Percentiles rank a stretch among this genome's conserved stretches.
phyloP scores from a whole-genome alignment of 2,113 vertebrate genomes.

The Sturnus vulgaris region DNA sequence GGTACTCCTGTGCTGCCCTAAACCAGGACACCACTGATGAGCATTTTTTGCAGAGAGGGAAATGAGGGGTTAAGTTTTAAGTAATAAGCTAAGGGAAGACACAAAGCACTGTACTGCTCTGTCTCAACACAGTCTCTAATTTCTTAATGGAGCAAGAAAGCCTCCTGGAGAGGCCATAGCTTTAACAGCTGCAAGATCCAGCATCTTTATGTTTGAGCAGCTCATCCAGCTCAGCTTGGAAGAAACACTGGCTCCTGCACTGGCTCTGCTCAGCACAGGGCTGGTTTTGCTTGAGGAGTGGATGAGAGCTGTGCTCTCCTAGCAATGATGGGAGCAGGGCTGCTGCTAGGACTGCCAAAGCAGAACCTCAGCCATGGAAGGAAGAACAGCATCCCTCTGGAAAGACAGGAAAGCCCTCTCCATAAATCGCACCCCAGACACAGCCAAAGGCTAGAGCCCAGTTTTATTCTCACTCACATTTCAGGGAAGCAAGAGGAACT shows the following conservation, averaged over 20 bases:
- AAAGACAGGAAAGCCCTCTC: neutral
- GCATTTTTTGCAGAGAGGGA: neutral
- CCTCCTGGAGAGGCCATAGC: neutral
- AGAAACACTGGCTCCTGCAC: neutral
- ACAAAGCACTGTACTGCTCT: neutral
- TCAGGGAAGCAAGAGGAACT: neutral
- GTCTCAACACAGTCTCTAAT: neutral
- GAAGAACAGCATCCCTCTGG: neutral
- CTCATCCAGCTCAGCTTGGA: neutral
- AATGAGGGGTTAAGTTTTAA: neutral
- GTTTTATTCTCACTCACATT: neutral
- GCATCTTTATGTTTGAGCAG: neutral
- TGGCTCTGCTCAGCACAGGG: neutral
- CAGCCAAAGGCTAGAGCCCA: neutral
- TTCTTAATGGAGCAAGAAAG: constrained; percentile 18
- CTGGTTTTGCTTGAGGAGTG: neutral
- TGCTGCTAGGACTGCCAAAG: neutral
- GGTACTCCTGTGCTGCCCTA: neutral
- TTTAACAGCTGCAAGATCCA: neutral
- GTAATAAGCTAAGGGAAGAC: neutral
- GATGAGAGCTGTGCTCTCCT: neutral
- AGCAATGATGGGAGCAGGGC: neutral
- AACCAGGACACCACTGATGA: neutral
- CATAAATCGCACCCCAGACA: neutral
- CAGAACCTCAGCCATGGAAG: neutral